These are phyloP conservation scores for Lontra canadensis DNA, from an alignment of 2,113 vertebrate genomes.

Conservation along the genomic window DNA sequence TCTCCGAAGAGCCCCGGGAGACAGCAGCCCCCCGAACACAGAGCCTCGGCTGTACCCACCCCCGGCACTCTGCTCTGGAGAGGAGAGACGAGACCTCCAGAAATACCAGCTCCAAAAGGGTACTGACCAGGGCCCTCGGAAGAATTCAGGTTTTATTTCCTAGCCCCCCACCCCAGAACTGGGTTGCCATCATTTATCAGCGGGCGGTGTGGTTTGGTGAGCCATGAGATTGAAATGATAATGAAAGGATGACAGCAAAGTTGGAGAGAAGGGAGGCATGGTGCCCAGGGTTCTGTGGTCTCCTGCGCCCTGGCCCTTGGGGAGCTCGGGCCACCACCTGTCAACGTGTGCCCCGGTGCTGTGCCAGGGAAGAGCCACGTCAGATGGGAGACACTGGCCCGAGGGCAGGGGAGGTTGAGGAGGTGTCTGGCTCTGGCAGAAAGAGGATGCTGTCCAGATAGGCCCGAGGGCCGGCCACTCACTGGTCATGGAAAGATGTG, in stretches of 20 bases:
- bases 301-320: fast-evolving
- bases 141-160: not conserved
- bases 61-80: not conserved
- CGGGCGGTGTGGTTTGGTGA: not conserved
- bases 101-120: not conserved
- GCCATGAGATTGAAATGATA: slow-evolving; percentile 46
- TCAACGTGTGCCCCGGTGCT: not conserved
- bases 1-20: slow-evolving; percentile 22
- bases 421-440: not conserved
- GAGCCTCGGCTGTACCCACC: not conserved
- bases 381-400: not conserved
- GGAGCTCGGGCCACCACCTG: not conserved
- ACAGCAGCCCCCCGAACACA: not conserved
- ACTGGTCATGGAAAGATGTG: not conserved
- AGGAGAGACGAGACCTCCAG: not conserved
- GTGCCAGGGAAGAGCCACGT: not conserved
- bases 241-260: slow-evolving; percentile 12
- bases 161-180: not conserved
- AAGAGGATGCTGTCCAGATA: not conserved
- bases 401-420: slow-evolving; percentile 27
- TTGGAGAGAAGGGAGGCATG: not conserved
- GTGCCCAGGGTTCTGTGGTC: not conserved
- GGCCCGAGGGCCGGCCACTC: not conserved
- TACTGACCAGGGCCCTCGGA: not conserved
- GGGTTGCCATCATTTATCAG: not conserved